Base-by-base conservation (phyloP, 2,888 invertebrate genomes). In the Notodonta ziczac region DNA sequence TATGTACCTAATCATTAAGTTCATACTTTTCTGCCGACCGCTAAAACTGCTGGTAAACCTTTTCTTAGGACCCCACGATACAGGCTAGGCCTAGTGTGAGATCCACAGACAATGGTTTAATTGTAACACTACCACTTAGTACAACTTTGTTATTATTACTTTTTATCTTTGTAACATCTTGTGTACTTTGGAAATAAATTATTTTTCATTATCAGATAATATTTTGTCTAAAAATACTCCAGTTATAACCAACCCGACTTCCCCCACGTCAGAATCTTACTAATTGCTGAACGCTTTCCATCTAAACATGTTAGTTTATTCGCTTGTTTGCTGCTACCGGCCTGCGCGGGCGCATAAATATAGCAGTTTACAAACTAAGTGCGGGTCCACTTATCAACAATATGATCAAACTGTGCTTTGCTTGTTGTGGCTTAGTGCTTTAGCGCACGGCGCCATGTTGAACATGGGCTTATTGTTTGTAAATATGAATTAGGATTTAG, bases 291-390 rank as follows among this genome's bases (percentile, higher is more conserved):
- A 50, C 8, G 54, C 12, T 42, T 56, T 44, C 53, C 55, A 48
- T 64, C 46, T 72, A 72, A 72, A 72, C 61, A 59, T 59, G 16
- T 16, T 51, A 63, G 61, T 72, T 71, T 62, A 72, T 52, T 53
- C 57, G 52, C 52, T 44, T 24, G 16, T 44, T 24, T 56, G 44
- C 59, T n/a, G 55, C 57, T n/a, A 7, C 59, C 65, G 14, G 56
- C 59, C 58, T 57, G 53, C 59, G 57, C 57, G 48, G 57, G 13
- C 62, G 58, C 69, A 63, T 77, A 73, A 78, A 74, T 68, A 73
- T 58, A 61, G 59, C 54, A 65, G 57, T 72, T 73, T 73, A 74
- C 63, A 60, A 73, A 69, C 68, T 68, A 44, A 55, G 44, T n/a
- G 10, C 48, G 14, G 10, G 48, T 14, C 48, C 58, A 60, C 65